A percentile compares a stretch with the other conserved stretches of the same genome.
These are phyloP conservation scores for Seriola rivoliana DNA, from an alignment of 2,113 vertebrate genomes.

Conservation along the genomic window DNA sequence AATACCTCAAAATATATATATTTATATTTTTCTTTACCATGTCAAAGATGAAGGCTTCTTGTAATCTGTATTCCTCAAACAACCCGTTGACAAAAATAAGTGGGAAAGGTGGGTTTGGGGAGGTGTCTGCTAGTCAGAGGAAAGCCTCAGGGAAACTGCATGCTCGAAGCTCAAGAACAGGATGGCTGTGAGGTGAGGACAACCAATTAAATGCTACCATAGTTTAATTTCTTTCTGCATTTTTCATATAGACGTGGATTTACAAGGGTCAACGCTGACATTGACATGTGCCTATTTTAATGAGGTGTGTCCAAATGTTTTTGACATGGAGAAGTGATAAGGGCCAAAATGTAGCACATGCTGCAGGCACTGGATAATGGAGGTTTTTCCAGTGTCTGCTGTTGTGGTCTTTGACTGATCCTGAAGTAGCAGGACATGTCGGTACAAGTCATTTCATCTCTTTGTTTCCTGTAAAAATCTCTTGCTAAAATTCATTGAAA, in stretches of 20 bases:
- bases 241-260: not conserved
- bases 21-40: not conserved
- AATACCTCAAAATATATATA: not conserved
- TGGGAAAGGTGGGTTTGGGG: not conserved
- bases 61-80: not conserved
- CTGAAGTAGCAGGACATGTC: not conserved
- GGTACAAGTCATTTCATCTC: not conserved
- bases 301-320: conserved; percentile 42
- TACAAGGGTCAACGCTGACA: not conserved
- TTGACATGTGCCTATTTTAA: not conserved
- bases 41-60: not conserved
- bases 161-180: not conserved
- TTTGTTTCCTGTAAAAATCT: not conserved
- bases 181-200: conserved; percentile 38
- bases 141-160: not conserved
- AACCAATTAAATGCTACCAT: not conserved
- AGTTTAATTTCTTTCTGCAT: not conserved
- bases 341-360: conserved; percentile 9
- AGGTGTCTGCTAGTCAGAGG: conserved; percentile 5
- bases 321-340: conserved; percentile 53
- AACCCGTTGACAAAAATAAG: not conserved
- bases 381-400: not conserved
- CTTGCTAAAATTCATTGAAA: not conserved
- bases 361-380: not conserved
- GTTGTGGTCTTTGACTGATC: not conserved